Evolutionary conservation across 2,888 invertebrate species (phyloP), one percentile per base, ranked within the genome.

Genomic region (Bedellia somnulentella): DNA sequence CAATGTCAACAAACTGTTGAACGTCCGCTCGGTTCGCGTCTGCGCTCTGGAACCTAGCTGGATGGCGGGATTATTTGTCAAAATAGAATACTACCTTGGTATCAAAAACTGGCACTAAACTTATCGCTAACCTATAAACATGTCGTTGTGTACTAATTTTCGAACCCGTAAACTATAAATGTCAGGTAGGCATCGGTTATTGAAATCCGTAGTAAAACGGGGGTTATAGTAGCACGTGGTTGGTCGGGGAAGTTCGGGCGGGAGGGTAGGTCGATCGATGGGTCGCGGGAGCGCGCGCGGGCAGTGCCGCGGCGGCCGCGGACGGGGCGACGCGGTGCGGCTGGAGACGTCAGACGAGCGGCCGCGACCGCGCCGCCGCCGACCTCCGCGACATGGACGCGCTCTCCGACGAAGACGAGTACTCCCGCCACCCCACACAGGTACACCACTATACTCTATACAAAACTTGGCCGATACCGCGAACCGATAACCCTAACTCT

Each of bases 391-490:
- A 36, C 43, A 75, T 75, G 73, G 71, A 75, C 64, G 68, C 64
- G 52, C 73, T 73, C 56, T 71, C 71, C 52, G 73, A 75, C 57
- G 73, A 75, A 55, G 71, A 73, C 47, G 73, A 75, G 30, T 70
- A 56, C 52, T 46, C 59, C 56, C 67, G 67, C 53, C 64, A 68
- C 39, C 67, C 67, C 43, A 59, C 58, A 45, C 71, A 73, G 73
- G 73, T 75, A 67, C 45, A 54, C 47, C n/a, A n/a, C n/a, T n/a
- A n/a, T n/a, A n/a, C n/a, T n/a, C n/a, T n/a, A n/a, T n/a, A n/a
- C 13, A 21, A 29, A 6, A 18, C 5, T 6, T 12, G 10, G 5
- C 5, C 11, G 8, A 12, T 14, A 13, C 16, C 16, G 18, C 16
- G 10, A 11, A 11, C 5, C 18, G 8, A 18, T 9, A 18, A 5